Conservation (phyloP, 2,797 vertebrate genomes). For the Phyllotis vaccarum region DNA sequence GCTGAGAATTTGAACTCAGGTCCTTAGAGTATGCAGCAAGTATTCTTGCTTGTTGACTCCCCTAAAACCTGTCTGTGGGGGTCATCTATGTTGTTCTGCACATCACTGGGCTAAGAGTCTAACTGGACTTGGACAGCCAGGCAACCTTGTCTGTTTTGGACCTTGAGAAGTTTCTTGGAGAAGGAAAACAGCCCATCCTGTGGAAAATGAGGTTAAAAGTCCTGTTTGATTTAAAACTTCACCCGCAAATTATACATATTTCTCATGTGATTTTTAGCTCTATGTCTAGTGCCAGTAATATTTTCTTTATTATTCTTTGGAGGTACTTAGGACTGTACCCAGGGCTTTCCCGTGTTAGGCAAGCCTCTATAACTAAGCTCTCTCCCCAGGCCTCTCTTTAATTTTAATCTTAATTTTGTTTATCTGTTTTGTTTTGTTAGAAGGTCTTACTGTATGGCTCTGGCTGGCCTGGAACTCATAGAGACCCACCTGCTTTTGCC, state of each 20-base stretch:
- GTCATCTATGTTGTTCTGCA: not conserved
- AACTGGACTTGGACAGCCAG: not conserved
- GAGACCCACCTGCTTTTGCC: not conserved
- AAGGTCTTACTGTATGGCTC: not conserved
- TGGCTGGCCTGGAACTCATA: not conserved
- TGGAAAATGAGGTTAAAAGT: not conserved
- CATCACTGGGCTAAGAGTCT: not conserved
- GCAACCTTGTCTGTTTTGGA: not conserved
- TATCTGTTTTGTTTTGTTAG: not conserved
- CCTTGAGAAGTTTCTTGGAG: not conserved
- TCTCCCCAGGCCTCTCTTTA: not conserved
- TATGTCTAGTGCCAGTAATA: not conserved
- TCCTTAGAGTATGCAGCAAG: not conserved
- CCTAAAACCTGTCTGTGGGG: not conserved
- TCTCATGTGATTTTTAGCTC: not conserved
- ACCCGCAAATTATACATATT: rapidly evolving
- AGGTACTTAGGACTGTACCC: not conserved
- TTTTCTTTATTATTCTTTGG: not conserved
- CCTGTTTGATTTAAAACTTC: not conserved
- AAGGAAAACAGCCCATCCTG: not conserved
- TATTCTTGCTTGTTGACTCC: not conserved
- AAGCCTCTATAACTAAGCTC: not conserved
- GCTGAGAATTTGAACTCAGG: not conserved
- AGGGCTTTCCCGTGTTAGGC: not conserved
- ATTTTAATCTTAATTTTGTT: not conserved